These are phyloP conservation scores for Podarcis cretensis DNA, from an alignment of 2,113 vertebrate species.

Conservation along the genomic window DNA sequence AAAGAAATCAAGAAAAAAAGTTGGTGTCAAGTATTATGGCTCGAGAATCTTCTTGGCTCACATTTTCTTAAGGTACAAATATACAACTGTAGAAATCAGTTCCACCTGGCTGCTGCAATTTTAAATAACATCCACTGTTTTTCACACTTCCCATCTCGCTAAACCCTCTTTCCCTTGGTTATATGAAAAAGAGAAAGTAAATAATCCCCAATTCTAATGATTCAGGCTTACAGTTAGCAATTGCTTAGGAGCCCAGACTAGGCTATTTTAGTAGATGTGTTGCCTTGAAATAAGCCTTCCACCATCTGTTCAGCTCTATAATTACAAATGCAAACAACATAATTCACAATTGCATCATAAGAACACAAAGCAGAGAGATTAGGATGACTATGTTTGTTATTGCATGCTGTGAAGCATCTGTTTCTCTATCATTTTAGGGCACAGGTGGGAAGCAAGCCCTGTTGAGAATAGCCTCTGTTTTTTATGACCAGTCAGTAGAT, in stretches of 20 bases:
- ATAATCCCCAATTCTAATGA: background rate
- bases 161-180: slow-evolving; percentile 10
- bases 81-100: background rate
- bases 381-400: slow-evolving; percentile 32
- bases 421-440: slow-evolving; percentile 30
- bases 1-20: background rate
- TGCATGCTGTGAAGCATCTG: slow-evolving; percentile 39
- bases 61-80: background rate
- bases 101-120: background rate
- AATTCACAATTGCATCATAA: slow-evolving; percentile 47
- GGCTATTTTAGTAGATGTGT: slow-evolving; percentile 50
- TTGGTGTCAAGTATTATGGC: background rate
- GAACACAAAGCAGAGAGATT: slow-evolving; percentile 30
- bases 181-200: slow-evolving; percentile 11
- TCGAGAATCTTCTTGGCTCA: background rate
- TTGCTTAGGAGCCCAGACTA: slow-evolving; percentile 40
- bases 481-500: slow-evolving; percentile 6
- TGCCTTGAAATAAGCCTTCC: slow-evolving; percentile 54
- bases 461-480: slow-evolving; percentile 5
- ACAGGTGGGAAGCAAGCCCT: background rate
- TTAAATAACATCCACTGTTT: background rate
- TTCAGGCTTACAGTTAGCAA: slow-evolving; percentile 25
- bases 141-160: background rate
- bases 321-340: slow-evolving; percentile 53
- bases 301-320: slow-evolving; percentile 60